Conservation (phyloP, 30 jellyfish, hydroid and myxozoan species). For the Morbakka virulenta region DNA sequence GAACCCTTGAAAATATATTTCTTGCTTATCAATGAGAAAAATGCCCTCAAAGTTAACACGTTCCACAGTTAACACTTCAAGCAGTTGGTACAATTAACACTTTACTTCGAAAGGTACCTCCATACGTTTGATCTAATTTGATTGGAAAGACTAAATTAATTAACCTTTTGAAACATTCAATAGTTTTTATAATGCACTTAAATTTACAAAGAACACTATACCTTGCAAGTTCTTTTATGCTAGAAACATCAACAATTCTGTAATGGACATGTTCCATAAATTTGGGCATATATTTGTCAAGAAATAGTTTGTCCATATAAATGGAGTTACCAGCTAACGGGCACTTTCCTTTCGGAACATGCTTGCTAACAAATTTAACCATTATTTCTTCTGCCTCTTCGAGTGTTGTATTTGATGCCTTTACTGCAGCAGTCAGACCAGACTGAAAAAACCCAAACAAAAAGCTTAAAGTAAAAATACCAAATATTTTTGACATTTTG, state of each 20-base stretch:
- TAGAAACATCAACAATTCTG: constrained; percentile 81
- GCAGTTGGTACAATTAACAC: too few species aligned
- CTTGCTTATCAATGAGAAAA: too few species aligned
- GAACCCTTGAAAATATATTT: too few species aligned
- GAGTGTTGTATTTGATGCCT: constrained; percentile 48
- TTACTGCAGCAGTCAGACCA: constrained; percentile 78
- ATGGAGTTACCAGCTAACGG: constrained; percentile 90
- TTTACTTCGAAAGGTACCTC: too few species aligned
- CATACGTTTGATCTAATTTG: too few species aligned
- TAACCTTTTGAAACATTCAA: too few species aligned
- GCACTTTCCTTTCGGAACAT: constrained; percentile 53
- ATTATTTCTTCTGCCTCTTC: constrained; percentile 69
- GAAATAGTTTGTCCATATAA: constrained; percentile 65
- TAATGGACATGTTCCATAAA: constrained; percentile 70
- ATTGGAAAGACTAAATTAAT: too few species aligned
- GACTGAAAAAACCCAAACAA: too few species aligned
- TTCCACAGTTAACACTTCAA: too few species aligned
- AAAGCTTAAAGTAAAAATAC: not conserved
- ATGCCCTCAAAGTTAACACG: too few species aligned
- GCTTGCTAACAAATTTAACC: constrained; percentile 58
- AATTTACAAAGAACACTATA: too few species aligned
- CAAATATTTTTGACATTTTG: not conserved
- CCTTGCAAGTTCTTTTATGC: constrained; percentile 85
- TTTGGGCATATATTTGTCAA: constrained; percentile 80
- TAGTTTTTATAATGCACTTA: too few species aligned